These are phyloP conservation scores for Campoplex nolae DNA, from an alignment of 2,888 invertebrate species.

Conservation along the genomic window DNA sequence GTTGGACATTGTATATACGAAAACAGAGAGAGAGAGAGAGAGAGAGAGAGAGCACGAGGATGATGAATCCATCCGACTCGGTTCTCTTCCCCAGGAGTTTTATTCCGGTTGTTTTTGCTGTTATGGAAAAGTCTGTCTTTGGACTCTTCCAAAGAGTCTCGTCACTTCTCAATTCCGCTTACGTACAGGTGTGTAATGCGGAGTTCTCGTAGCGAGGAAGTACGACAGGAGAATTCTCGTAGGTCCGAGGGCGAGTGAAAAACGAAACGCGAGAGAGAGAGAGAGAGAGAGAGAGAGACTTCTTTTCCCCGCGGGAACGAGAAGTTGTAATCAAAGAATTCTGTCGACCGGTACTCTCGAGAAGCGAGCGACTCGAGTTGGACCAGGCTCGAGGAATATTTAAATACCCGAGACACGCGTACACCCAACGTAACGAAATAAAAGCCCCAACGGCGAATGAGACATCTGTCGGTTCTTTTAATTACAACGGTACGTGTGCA, in stretches of 20 bases:
- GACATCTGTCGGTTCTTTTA: constrained; percentile 84
- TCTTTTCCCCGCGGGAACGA: constrained; percentile 69
- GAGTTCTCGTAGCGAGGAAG: constrained; percentile 30
- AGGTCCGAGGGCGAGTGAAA: constrained; percentile 25
- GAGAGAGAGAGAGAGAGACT: constrained; percentile 31
- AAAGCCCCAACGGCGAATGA: constrained; percentile 81
- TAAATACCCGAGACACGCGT: constrained; percentile 82
- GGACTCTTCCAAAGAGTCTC: constrained; percentile 6
- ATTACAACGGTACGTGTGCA: constrained; percentile 83
- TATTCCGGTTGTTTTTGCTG: not conserved
- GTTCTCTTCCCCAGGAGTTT: not conserved
- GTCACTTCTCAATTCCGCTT: constrained; percentile 68
- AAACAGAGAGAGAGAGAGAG: not conserved
- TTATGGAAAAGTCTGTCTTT: constrained; percentile 1
- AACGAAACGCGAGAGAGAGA: constrained; percentile 29
- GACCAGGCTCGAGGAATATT: constrained; percentile 77
- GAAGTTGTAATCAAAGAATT: constrained; percentile 78
- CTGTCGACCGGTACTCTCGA: constrained; percentile 37
- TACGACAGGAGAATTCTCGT: constrained; percentile 34
- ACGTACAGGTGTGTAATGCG: constrained; percentile 67
- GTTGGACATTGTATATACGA: not conserved
- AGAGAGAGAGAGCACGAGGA: not conserved
- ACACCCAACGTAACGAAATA: constrained; percentile 82
- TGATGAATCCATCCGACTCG: constrained; percentile 15
- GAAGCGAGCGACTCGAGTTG: constrained; percentile 58